Base-by-base conservation (phyloP, 2,888 invertebrate species). In the Didymodactylos carnosus region DNA sequence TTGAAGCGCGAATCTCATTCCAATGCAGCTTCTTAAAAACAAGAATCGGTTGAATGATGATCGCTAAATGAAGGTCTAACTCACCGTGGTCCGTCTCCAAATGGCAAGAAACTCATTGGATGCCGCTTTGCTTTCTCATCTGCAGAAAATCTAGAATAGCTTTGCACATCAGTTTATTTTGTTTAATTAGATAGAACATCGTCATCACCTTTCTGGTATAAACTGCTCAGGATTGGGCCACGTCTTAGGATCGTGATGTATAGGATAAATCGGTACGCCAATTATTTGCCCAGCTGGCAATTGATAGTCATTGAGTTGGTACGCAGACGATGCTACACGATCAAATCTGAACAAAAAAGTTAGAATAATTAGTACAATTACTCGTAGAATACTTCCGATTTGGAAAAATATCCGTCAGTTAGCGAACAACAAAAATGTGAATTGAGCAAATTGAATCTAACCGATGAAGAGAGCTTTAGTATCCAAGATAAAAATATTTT, bases 1-100 rank as follows among this genome's bases (percentile, higher is more conserved):
- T 69, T 81, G 71, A 49, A 79, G 76, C 25, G 80, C 81, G 70
- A 81, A 81, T 69, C 80, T 75, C 77, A 79, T 78, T 0, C 81
- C 81, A 41, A 46, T 46, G 23, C 46, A 46, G 23, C 23, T 46
- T 7, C 46, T 46, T 7, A 5, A 2, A 43, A 19, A n/a, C n/a
- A 11, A 11, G n/a, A 46, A 46, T 19, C 6, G 2, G n/a, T 19
- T 46, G 7, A 46, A 46, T 46, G 6, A n/a, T n/a, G 6, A 46
- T 13, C 4, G 1, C 2, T 25, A 29, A 5, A 16, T 19, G 14
- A 1, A 7, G 6, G 3, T 19, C 6, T 16, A 5, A 1, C 46
- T n/a, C 23, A 46, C 46, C 46, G n/a, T 7, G 46, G 46, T 3
- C 46, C 46, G 23, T 46, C 46, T 10, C 46, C 46, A 46, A 46